Conservation (phyloP, 2,888 invertebrate genomes). For the Oscheius sp. region DNA sequence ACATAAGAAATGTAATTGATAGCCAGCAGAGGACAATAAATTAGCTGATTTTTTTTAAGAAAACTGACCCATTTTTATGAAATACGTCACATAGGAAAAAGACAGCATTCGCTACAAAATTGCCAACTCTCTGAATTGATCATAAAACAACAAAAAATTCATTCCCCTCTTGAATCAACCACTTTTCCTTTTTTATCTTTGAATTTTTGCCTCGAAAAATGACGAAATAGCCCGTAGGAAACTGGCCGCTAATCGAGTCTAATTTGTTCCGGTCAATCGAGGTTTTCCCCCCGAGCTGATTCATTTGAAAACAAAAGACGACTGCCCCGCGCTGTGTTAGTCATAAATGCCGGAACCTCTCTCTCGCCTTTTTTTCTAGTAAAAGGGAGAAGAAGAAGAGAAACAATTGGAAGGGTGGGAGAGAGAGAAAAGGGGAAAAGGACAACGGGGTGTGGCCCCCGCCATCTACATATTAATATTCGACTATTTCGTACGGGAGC, state of each 20-base stretch:
- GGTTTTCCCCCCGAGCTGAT: not conserved
- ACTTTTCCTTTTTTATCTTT: not conserved
- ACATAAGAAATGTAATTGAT: too few relatives aligned
- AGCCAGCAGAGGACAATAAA: too few relatives aligned
- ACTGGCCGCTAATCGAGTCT: not conserved
- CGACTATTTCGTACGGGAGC: slow-evolving; percentile 34
- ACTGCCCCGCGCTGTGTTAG: not conserved
- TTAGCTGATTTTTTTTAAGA: too few relatives aligned
- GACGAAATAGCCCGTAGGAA: not conserved
- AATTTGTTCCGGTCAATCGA: too few relatives aligned
- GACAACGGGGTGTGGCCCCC: not conserved
- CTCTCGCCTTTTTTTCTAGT: not conserved
- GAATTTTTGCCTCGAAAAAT: not conserved
- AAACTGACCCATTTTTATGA: too few relatives aligned
- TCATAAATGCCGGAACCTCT: not conserved
- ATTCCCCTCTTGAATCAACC: too few relatives aligned
- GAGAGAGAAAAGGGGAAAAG: slow-evolving; percentile 27
- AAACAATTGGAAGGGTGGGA: too few relatives aligned
- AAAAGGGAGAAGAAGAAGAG: not conserved
- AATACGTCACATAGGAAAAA: too few relatives aligned
- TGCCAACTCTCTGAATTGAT: too few relatives aligned
- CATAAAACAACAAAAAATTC: too few relatives aligned
- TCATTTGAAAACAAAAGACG: not conserved
- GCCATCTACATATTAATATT: slow-evolving; percentile 34
- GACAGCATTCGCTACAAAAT: too few relatives aligned